A percentile compares a stretch with the other conserved stretches of the same genome.
Conservation (phyloP, 2,888 invertebrate genomes). For the Eubasilissa splendida region DNA sequence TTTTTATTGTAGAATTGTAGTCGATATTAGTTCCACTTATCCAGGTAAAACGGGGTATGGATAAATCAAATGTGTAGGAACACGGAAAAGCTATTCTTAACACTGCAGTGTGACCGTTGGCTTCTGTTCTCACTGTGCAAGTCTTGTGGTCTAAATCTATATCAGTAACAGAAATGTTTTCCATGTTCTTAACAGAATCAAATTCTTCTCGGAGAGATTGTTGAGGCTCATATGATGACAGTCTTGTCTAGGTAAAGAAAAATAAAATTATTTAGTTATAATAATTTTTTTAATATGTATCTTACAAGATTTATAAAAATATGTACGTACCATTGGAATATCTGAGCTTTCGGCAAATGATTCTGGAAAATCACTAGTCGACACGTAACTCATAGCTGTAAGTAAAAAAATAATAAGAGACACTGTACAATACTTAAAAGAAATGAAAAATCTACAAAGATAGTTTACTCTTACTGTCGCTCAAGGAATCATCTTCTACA, state of each 20-base stretch:
- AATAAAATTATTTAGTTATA: neutral
- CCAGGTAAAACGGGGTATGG: slow-evolving; percentile 72
- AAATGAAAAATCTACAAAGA: slow-evolving; percentile 1
- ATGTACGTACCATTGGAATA: slow-evolving; percentile 65
- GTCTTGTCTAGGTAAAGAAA: slow-evolving; percentile 64
- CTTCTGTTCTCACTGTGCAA: slow-evolving; percentile 74
- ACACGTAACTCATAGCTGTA: slow-evolving; percentile 69
- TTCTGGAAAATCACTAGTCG: slow-evolving; percentile 67
- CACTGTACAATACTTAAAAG: neutral
- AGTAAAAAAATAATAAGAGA: slow-evolving; percentile 52
- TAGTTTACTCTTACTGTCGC: slow-evolving; percentile 65
- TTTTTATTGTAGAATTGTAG: slow-evolving; percentile 79
- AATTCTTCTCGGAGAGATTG: slow-evolving; percentile 69
- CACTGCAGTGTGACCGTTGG: slow-evolving; percentile 72
- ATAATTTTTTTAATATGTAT: neutral
- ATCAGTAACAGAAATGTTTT: slow-evolving; percentile 72
- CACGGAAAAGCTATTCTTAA: slow-evolving; percentile 76
- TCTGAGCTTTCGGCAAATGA: slow-evolving; percentile 66
- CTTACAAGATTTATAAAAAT: neutral
- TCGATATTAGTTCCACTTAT: slow-evolving; percentile 76
- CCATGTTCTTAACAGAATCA: slow-evolving; percentile 71
- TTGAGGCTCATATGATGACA: slow-evolving; percentile 64
- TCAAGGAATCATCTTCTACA: slow-evolving; percentile 71
- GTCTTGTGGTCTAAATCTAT: slow-evolving; percentile 75
- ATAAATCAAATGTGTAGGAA: slow-evolving; percentile 66